These are phyloP conservation scores for Melinaea marsaeus DNA, from an alignment of 2,888 invertebrate species.

Conservation along the genomic window DNA sequence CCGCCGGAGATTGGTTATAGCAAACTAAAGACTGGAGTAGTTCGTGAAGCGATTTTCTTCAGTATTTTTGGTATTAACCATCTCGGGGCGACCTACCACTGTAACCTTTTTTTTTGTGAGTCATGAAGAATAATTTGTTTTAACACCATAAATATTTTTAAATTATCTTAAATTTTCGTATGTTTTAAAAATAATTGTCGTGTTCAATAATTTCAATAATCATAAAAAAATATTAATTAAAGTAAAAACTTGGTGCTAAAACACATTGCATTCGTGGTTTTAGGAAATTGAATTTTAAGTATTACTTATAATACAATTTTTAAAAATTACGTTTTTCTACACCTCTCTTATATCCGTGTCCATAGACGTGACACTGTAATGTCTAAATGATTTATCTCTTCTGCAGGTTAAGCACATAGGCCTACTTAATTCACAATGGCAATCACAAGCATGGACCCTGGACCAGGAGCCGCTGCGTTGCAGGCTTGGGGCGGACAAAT, in stretches of 20 bases:
- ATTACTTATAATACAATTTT: not conserved
- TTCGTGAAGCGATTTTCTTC: slow-evolving; percentile 77
- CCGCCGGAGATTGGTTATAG: slow-evolving; percentile 67
- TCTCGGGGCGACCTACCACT: slow-evolving; percentile 55
- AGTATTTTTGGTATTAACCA: slow-evolving; percentile 72
- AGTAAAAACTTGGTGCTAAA: slow-evolving; percentile 19
- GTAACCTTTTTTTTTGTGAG: slow-evolving; percentile 48
- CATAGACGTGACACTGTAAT: no score
- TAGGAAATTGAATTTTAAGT: not conserved
- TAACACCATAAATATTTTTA: slow-evolving; percentile 16
- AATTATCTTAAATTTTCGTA: not conserved
- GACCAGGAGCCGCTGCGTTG: slow-evolving; percentile 67
- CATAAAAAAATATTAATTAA: not conserved
- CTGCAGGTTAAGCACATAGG: slow-evolving; percentile 22
- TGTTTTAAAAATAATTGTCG: no score
- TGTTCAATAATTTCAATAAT: not conserved
- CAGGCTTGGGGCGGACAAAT: slow-evolving; percentile 72
- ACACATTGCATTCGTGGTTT: slow-evolving; percentile 12
- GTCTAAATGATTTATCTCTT: slow-evolving; percentile 1
- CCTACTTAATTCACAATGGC: slow-evolving; percentile 50
- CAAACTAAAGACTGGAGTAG: slow-evolving; percentile 75
- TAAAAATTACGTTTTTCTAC: not conserved
- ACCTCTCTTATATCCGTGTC: not conserved
- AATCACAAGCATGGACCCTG: slow-evolving; percentile 63
- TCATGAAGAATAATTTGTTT: slow-evolving; percentile 28